Conservation (phyloP, 2,113 vertebrate species). For the Pagrus major region DNA sequence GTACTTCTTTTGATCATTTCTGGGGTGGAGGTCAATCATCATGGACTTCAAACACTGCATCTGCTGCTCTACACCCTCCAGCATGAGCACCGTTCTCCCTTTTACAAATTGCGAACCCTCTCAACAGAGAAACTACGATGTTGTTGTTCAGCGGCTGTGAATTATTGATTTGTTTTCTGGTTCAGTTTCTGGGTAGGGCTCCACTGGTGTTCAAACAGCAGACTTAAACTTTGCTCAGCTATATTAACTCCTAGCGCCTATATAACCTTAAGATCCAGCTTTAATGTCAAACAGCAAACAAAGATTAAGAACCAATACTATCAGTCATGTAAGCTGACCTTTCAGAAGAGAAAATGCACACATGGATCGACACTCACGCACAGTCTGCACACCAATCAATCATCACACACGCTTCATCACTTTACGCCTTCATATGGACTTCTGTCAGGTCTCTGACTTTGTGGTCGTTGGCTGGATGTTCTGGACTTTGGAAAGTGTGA, state of each 20-base stretch:
- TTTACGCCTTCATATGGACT: conserved; percentile 53
- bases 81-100: neutral
- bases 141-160: conserved; percentile 39
- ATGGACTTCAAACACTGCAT: conserved; percentile 33
- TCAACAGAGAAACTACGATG: neutral
- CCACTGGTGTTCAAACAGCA: conserved; percentile 9
- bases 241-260: neutral
- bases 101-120: conserved; percentile 1
- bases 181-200: conserved; percentile 30
- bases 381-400: conserved; percentile 33
- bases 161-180: conserved; percentile 42
- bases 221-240: conserved; percentile 13
- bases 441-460: conserved; percentile 87
- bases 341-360: conserved; percentile 57
- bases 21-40: neutral
- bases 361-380: conserved; percentile 7
- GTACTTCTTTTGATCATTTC: conserved; percentile 51
- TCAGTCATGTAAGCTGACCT: conserved; percentile 74
- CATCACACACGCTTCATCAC: conserved; percentile 30
- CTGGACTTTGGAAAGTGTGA: conserved; percentile 95
- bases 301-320: conserved; percentile 39
- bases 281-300: conserved; percentile 44
- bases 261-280: conserved; percentile 8
- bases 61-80: conserved; percentile 1
- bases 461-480: conserved; percentile 90